A percentile compares a stretch with the other conserved stretches of the same genome.
phyloP scores from a whole-genome alignment of 2,113 vertebrate genomes.

The Mormyrus lacerda region DNA sequence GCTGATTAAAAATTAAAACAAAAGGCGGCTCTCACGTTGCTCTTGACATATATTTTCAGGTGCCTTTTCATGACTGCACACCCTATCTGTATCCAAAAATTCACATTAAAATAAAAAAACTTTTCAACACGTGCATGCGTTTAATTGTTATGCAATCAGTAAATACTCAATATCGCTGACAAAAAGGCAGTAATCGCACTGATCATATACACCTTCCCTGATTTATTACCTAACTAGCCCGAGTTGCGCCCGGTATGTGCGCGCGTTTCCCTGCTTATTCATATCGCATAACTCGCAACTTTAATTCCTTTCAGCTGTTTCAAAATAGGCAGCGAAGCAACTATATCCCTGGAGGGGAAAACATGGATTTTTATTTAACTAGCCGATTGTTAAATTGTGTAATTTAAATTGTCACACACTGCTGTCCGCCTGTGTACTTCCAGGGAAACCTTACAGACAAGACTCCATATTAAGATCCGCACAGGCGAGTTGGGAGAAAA shows the following conservation, averaged over 20 bases:
- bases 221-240: not conserved
- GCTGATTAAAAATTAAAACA: not conserved
- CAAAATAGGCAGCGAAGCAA: not conserved
- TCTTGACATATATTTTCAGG: not conserved
- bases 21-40: not conserved
- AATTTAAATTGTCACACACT: not conserved
- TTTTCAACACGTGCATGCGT: not conserved
- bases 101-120: not conserved
- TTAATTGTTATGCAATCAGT: not conserved
- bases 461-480: constrained; percentile 10
- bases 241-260: not conserved
- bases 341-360: not conserved
- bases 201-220: not conserved
- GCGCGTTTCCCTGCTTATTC: not conserved
- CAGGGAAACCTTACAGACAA: not conserved
- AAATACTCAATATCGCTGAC: not conserved
- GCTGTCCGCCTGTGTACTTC: not conserved
- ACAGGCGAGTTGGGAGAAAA: not conserved
- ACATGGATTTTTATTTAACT: not conserved
- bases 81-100: not conserved
- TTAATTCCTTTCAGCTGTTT: not conserved
- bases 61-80: not conserved
- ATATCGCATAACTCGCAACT: not conserved
- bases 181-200: not conserved
- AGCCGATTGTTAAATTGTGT: not conserved